These are phyloP conservation scores for Dryomyza anilis DNA, from an alignment of 2,888 invertebrate genomes.

Conservation along the genomic window DNA sequence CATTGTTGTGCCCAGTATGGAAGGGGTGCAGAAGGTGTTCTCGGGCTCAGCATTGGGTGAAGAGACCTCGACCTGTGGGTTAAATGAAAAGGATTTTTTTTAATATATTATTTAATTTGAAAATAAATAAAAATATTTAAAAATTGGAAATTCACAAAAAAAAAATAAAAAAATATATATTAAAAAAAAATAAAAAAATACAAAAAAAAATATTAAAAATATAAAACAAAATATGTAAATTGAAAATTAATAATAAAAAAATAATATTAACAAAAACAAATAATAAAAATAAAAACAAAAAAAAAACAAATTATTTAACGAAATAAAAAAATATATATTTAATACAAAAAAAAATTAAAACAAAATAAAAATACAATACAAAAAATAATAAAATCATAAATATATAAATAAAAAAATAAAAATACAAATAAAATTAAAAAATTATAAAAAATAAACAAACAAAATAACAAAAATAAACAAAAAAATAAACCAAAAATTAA, in stretches of 20 bases:
- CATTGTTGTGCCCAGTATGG: conserved; percentile 60
- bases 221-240: not conserved
- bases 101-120: not conserved
- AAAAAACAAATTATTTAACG: too few species aligned
- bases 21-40: conserved; percentile 60
- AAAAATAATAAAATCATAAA: too few species aligned
- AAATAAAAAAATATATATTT: conserved; percentile 1
- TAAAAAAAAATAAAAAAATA: not conserved
- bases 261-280: not conserved
- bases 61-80: conserved; percentile 59
- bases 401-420: too few species aligned
- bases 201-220: too few species aligned
- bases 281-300: too few species aligned
- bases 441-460: too few species aligned
- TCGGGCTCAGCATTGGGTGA: conserved; percentile 62
- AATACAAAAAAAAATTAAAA: conserved; percentile 6
- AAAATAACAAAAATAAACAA: too few species aligned
- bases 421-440: too few species aligned
- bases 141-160: not conserved
- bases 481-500: too few species aligned
- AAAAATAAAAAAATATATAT: not conserved
- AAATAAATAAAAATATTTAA: not conserved
- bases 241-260: not conserved
- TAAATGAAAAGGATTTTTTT: conserved; percentile 19
- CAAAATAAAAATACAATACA: not conserved